Base-by-base conservation (phyloP, 2,113 vertebrate species). In the Callorhinus ursinus region DNA sequence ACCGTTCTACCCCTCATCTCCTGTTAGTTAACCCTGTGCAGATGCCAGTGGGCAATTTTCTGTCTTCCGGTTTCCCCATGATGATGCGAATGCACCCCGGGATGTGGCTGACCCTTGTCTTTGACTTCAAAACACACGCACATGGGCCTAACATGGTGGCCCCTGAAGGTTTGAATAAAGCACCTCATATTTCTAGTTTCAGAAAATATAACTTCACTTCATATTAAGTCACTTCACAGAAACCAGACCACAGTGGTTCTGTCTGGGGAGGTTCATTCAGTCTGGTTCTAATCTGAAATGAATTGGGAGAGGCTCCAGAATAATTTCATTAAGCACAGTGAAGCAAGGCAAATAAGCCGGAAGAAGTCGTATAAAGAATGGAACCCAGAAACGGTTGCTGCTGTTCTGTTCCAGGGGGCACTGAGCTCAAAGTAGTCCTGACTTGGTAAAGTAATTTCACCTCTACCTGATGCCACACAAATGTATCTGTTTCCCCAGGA, bases 221-320 rank as follows among this genome's bases (percentile, higher is more conserved):
- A 18, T 61, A 49, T 93, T 82, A 93, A 96, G 42, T 91, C 53
- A 82, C 88, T 89, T 86, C 92, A 74, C 33, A 82, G 53, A 88
- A 84, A 36, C 31, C 63, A 94, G 63, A 80, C 46, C 67, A 61
- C 2, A 46, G 59, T 1, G 2, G 16, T 53, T 92, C 93, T 65
- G 49, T 79, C 84, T 90, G 0, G 0, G 51, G 57, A 82, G 16
- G 53, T 97, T 85, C 96, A 88, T 82, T 96, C 53, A 61, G 59
- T 86, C 92, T 97, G 36, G 86, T 36, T 94, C 84, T 90, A 67
- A 90, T 90, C 85, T 92, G 57, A 89, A 93, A 95, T 80, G 42
- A 69, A 67, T 79, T 51, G 61, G 72, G 53, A 92, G 36, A 95
- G 21, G 39, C 39, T 93, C 42, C 36, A 33, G 80, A 84, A 77